Conservation (phyloP, 2,113 vertebrate species). For the Actenoides hombroni region DNA sequence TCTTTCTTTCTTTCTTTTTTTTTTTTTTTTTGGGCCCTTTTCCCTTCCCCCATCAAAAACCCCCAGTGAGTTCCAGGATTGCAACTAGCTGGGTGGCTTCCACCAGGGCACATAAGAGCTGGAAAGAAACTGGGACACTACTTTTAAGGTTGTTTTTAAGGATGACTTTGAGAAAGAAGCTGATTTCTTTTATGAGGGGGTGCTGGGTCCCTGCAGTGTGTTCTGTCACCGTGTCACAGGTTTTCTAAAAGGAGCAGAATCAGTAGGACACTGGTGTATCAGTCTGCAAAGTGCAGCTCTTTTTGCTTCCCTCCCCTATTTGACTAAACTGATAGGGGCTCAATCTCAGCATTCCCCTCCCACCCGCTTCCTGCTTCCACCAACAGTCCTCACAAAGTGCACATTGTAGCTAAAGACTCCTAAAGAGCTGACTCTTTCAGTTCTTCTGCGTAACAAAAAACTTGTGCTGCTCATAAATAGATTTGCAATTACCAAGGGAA, state of each 20-base stretch:
- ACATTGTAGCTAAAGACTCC: conserved; percentile 7
- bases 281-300: conserved; percentile 21
- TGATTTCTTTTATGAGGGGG: neutral
- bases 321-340: neutral
- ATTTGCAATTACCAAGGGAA: conserved; percentile 38
- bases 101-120: neutral
- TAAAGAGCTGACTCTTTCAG: conserved; percentile 55
- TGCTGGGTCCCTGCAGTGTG: conserved; percentile 8
- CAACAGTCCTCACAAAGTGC: conserved; percentile 6
- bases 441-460: conserved; percentile 14
- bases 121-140: neutral
- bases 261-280: conserved; percentile 21
- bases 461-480: conserved; percentile 47
- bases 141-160: neutral
- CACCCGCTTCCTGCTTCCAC: neutral
- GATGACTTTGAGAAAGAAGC: neutral
- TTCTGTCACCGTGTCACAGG: conserved; percentile 48
- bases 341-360: neutral
- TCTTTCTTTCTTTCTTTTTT: fast-evolving
- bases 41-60: neutral
- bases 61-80: neutral
- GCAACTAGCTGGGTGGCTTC: neutral
- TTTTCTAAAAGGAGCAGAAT: conserved; percentile 46
- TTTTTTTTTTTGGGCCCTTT: neutral
- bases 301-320: neutral